These are phyloP conservation scores for Alsophila aescularia DNA, from an alignment of 2,888 invertebrate species.

Conservation along the genomic window DNA sequence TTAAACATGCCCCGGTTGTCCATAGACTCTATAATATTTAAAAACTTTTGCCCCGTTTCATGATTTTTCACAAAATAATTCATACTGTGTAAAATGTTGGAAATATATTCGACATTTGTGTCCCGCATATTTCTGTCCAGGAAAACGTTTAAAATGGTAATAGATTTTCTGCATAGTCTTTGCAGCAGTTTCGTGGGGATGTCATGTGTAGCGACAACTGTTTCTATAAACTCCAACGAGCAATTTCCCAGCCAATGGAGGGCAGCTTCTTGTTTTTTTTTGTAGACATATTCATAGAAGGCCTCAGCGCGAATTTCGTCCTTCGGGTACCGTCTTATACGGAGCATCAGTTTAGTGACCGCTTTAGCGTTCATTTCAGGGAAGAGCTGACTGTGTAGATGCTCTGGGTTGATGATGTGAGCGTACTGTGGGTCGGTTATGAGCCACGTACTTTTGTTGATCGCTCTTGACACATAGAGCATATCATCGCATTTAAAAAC, in stretches of 20 bases:
- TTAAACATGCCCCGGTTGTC: background rate
- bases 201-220: conserved; percentile 44
- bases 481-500: conserved; percentile 58
- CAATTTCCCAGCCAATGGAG: conserved; percentile 64
- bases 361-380: conserved; percentile 64
- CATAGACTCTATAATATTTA: conserved; percentile 47
- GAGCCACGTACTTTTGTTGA: conserved; percentile 63
- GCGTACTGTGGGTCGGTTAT: conserved; percentile 61
- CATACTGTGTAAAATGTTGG: background rate
- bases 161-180: conserved; percentile 56
- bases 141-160: conserved; percentile 44
- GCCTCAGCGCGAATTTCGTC: conserved; percentile 60
- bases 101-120: no score
- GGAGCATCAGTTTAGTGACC: conserved; percentile 58
- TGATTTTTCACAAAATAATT: conserved; percentile 40
- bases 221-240: conserved; percentile 54
- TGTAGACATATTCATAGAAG: conserved; percentile 57
- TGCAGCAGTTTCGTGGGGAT: conserved; percentile 44
- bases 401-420: conserved; percentile 64
- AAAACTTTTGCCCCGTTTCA: conserved; percentile 39
- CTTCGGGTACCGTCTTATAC: conserved; percentile 60
- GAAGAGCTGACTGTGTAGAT: conserved; percentile 54
- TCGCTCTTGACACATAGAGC: conserved; percentile 63
- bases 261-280: conserved; percentile 40
- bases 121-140: conserved; percentile 21